Base-by-base conservation (phyloP, 2,888 invertebrate genomes). In the Ommatoiulus sabulosus region DNA sequence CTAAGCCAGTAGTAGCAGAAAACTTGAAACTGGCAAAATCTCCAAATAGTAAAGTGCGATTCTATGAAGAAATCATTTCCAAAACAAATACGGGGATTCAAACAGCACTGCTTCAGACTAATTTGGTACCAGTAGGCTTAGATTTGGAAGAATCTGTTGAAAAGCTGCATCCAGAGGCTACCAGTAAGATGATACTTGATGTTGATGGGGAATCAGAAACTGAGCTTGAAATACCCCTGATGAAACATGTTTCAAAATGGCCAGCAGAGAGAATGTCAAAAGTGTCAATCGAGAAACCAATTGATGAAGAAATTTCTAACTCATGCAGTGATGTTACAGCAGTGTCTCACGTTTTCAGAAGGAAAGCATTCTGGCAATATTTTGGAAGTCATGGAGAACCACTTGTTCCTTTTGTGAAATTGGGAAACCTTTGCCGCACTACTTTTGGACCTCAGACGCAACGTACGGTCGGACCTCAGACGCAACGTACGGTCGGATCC, bases 341-440 rank as follows among this genome's bases (percentile, higher is more conserved):
- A 15, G 35, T 35, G 10, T 80, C 80, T 15, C 3, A 35, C 24
- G 35, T 80, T 12, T 12, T 35, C 3, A 80, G 35, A 4, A 57
- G n/a, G 72, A 72, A 24, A 7, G 20, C 48, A 52, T 35, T 5
- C 8, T 80, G 80, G 80, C 80, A 3, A 35, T 35, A 43, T 80
- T 80, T 80, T 80, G 80, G 35, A 15, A 35, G 8, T 3, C 35
- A 80, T 12, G 80, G 35, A 3, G 12, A 2, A 35, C 35, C 15
- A 24, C 35, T 35, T 35, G 35, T 80, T 15, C 24, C 80, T 15
- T 80, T 80, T 24, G 80, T 35, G 24, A 80, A 80, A 80, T 80
- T 80, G 15, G 80, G 80, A 80, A 80, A 80, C 80, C 80, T 80
- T 35, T 15, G 35, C 80, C 80, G 80, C 35, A 12, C 80, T 80